phyloP scores from a whole-genome alignment of 2,888 invertebrate genomes.

The Hypolimnas misippus region DNA sequence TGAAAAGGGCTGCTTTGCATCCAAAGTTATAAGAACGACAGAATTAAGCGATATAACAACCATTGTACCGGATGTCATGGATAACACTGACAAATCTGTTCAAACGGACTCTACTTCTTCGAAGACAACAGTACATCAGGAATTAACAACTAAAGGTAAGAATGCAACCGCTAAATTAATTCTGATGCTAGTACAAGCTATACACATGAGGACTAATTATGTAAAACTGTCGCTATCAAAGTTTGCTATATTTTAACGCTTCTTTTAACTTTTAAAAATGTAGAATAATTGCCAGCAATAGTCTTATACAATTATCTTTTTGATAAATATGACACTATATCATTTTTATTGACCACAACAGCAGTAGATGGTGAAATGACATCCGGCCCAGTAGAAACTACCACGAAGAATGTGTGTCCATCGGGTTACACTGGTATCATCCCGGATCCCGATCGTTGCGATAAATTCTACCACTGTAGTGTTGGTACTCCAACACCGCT shows the following conservation, averaged over 20 bases:
- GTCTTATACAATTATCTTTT: no score
- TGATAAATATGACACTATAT: slow-evolving; percentile 36
- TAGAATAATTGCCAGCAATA: no score
- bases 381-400: background rate
- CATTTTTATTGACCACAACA: slow-evolving; percentile 32
- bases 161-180: no score
- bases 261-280: no score
- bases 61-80: slow-evolving; percentile 11
- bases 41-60: slow-evolving; percentile 12
- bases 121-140: slow-evolving; percentile 4
- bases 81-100: background rate
- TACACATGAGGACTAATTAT: slow-evolving; percentile 15
- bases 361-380: slow-evolving; percentile 10
- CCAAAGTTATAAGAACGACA: slow-evolving; percentile 24
- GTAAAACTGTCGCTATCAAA: no score
- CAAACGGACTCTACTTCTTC: slow-evolving; percentile 4
- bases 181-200: background rate
- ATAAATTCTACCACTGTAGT: slow-evolving; percentile 43
- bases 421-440: slow-evolving; percentile 40
- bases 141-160: no score
- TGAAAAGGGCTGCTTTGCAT: slow-evolving; percentile 39
- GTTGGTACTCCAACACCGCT: slow-evolving; percentile 38
- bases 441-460: slow-evolving; percentile 42
- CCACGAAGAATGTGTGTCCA: background rate
- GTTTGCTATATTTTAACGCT: no score